phyloP scores from a whole-genome alignment of 2,888 invertebrate genomes.

The Heliconius aoede region DNA sequence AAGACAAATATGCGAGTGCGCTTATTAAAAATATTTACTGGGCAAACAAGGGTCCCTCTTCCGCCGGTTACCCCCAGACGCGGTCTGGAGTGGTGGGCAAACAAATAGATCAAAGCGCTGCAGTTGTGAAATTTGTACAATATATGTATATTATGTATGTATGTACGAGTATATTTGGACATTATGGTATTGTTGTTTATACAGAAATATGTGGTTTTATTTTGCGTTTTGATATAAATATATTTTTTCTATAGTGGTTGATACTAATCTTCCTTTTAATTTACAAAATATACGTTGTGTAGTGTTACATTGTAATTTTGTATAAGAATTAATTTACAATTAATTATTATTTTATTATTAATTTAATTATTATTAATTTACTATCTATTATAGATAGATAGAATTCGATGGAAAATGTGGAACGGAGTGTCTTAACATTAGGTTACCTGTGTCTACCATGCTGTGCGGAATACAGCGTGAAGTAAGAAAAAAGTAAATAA shows the following conservation, averaged over 20 bases:
- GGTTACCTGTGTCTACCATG: too few species aligned
- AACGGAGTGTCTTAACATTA: too few species aligned
- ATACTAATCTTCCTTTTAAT: neutral
- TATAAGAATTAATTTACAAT: too few species aligned
- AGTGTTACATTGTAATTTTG: too few species aligned
- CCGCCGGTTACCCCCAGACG: slow-evolving; percentile 54
- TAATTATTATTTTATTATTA: too few species aligned
- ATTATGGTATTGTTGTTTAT: slow-evolving; percentile 9
- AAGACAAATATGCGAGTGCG: slow-evolving; percentile 64
- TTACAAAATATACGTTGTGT: neutral
- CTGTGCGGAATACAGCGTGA: neutral
- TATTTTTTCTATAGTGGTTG: neutral
- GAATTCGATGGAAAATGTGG: too few species aligned
- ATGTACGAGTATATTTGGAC: too few species aligned
- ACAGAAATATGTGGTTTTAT: neutral
- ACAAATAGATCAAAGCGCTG: slow-evolving; percentile 73
- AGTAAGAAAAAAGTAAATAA: neutral
- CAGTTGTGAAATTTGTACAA: slow-evolving; percentile 45
- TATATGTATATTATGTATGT: slow-evolving; percentile 13
- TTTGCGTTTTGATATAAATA: neutral
- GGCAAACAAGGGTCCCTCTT: slow-evolving; percentile 65
- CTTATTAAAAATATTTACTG: slow-evolving; percentile 76
- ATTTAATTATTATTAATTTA: too few species aligned
- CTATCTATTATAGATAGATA: too few species aligned
- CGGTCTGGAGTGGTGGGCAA: slow-evolving; percentile 66